Evolutionary conservation across 2,888 invertebrate species (phyloP).

Genomic region (Auanema freiburgensis): DNA sequence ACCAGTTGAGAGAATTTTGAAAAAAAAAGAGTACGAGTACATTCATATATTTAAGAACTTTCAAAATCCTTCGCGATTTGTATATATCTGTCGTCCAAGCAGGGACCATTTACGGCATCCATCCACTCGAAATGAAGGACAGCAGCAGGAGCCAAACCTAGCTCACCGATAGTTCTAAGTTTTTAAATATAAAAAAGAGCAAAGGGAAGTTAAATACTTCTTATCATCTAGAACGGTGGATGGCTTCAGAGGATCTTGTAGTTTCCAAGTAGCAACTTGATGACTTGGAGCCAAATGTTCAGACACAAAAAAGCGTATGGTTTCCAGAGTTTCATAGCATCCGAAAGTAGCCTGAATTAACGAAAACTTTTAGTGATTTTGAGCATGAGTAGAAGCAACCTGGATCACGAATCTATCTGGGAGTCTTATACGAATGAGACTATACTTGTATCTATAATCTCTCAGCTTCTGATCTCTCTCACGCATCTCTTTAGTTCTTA

Average conservation of each 20-base stretch:
- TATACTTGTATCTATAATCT: conserved; percentile 81
- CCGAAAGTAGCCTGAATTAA: conserved; percentile 52
- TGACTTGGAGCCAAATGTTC: conserved; percentile 18
- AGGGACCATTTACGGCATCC: not conserved
- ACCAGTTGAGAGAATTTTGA: not conserved
- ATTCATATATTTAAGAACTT: not conserved
- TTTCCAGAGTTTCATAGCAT: conserved; percentile 41
- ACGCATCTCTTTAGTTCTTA: conserved; percentile 91
- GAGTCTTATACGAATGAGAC: conserved; percentile 82
- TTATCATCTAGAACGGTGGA: conserved; percentile 17
- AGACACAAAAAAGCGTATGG: conserved; percentile 46
- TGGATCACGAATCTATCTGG: conserved; percentile 70
- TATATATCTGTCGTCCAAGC: not conserved
- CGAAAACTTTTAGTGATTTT: not conserved
- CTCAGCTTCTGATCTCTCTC: conserved; percentile 83
- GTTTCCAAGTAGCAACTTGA: conserved; percentile 30
- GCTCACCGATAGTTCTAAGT: conserved; percentile 75
- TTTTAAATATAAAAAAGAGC: not conserved
- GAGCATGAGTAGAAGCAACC: conserved; percentile 29
- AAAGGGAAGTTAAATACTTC: not conserved
- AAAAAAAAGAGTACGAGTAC: not conserved
- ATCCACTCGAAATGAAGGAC: conserved; percentile 78
- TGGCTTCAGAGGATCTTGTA: conserved; percentile 34
- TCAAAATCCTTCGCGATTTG: conserved; percentile 4
- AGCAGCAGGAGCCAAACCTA: conserved; percentile 80